Conservation (phyloP, 2,888 invertebrate genomes). For the Sepioteuthis lessoniana region DNA sequence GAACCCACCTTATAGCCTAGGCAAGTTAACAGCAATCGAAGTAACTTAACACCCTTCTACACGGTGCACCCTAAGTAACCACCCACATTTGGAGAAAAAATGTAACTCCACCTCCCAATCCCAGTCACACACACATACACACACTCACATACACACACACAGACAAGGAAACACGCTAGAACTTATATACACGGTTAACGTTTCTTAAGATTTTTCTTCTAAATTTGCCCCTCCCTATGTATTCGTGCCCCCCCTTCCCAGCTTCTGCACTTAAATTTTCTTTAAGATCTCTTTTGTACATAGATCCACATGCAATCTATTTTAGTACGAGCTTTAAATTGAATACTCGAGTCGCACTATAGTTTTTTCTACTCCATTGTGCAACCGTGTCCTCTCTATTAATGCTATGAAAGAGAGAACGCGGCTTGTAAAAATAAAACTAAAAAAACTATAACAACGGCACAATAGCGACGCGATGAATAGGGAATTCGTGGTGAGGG, state of each 20-base stretch:
- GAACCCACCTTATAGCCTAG: background rate
- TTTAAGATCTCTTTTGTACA: background rate
- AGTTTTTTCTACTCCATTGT: background rate
- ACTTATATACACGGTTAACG: background rate
- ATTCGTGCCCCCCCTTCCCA: background rate
- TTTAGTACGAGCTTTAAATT: constrained; percentile 33
- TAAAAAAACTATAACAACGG: background rate
- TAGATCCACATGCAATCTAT: constrained; percentile 18
- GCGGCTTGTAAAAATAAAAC: background rate
- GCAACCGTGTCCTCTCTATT: background rate
- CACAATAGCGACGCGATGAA: background rate
- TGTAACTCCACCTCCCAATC: background rate
- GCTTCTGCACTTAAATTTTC: background rate
- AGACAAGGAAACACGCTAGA: background rate
- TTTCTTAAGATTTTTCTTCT: background rate
- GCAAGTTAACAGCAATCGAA: background rate
- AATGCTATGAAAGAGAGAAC: background rate
- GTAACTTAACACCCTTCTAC: background rate
- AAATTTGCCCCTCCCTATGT: background rate
- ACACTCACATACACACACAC: background rate
- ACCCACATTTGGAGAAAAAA: background rate
- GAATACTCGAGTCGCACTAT: background rate
- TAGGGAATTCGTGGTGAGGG: constrained; percentile 1
- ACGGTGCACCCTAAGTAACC: background rate
- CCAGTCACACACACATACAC: background rate